These are phyloP conservation scores for Drosophila stalkeri DNA, from an alignment of 2,888 invertebrate genomes.

Conservation along the genomic window DNA sequence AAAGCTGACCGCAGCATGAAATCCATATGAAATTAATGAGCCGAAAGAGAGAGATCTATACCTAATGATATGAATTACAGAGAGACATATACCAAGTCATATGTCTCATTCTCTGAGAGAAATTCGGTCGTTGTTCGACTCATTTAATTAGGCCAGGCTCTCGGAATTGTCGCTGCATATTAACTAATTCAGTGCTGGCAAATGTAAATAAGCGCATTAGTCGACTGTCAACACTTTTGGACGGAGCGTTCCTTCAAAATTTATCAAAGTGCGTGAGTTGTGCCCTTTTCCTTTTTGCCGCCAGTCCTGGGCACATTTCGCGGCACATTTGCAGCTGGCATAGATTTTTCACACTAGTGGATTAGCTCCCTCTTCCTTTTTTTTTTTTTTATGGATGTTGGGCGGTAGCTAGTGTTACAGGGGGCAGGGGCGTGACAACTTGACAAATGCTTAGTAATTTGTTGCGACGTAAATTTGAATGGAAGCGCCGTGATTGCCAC, in stretches of 20 bases:
- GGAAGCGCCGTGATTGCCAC: slow-evolving; percentile 84
- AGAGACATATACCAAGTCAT: neutral
- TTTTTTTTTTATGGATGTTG: too few species aligned
- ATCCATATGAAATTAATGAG: slow-evolving; percentile 37
- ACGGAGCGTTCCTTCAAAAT: slow-evolving; percentile 51
- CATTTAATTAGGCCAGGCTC: slow-evolving; percentile 32
- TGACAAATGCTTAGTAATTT: slow-evolving; percentile 84
- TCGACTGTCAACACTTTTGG: slow-evolving; percentile 68
- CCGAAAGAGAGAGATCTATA: neutral
- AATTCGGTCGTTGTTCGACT: neutral
- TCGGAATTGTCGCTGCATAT: slow-evolving; percentile 43
- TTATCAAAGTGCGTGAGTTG: slow-evolving; percentile 53
- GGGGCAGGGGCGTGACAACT: slow-evolving; percentile 61
- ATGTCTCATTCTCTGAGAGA: neutral
- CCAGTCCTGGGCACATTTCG: slow-evolving; percentile 62
- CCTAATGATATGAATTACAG: neutral
- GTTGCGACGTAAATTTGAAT: slow-evolving; percentile 84
- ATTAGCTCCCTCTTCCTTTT: slow-evolving; percentile 34
- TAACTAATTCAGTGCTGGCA: slow-evolving; percentile 46
- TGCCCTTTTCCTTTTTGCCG: slow-evolving; percentile 7
- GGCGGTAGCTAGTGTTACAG: neutral
- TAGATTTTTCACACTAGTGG: slow-evolving; percentile 79
- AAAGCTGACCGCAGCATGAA: slow-evolving; percentile 22
- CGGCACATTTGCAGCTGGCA: slow-evolving; percentile 73
- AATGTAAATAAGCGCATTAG: slow-evolving; percentile 57